Base-by-base conservation (phyloP, 2,113 vertebrate genomes). In the Hypocryptadius cinnamomeus region DNA sequence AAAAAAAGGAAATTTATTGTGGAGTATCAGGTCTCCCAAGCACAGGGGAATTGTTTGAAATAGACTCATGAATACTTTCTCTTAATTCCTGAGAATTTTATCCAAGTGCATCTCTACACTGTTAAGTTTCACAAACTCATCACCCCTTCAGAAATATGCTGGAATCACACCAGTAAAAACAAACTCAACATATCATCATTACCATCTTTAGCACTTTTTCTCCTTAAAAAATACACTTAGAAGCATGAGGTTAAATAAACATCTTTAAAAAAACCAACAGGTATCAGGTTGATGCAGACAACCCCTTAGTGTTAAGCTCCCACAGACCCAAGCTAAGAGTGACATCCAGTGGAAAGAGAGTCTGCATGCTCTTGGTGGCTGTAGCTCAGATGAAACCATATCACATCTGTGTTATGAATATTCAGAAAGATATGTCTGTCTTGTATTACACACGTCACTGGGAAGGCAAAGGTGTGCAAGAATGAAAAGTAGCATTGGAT, bases 291-390 rank as follows among this genome's bases (percentile, higher is more conserved):
- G 80, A 37, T 42, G 19, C 17, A 89, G 48, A 47, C 21, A 57
- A 16, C 2, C 6, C 22, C 48, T 73, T n/a, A 54, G 22, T 39
- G 25, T 48, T 57, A 40, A 47, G 10, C 37, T 83, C 56, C 51
- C 37, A 37, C 54, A 92, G 68, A 66, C 15, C 51, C 76, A 88
- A 95, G 89, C 79, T 70, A 70, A 97, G 79, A 85, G 95, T 93
- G 97, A 96, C 95, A 95, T 92, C 96, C 95, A 96, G 96, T 96
- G 96, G 94, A 94, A 92, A 94, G 22, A 70, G 5, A 59, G 39
- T 40, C 21, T 33, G 12, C 30, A 90, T 28, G 15, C 39, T 88
- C 69, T 56, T 54, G 42, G 44, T n/a, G 47, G 33, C n/a, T 88
- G 54, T 66, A 35, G 15, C n/a, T 66, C 33, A 89, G 42, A 76